These are phyloP conservation scores for Osmerus eperlanus DNA, from an alignment of 2,113 vertebrate species.

Conservation along the genomic window DNA sequence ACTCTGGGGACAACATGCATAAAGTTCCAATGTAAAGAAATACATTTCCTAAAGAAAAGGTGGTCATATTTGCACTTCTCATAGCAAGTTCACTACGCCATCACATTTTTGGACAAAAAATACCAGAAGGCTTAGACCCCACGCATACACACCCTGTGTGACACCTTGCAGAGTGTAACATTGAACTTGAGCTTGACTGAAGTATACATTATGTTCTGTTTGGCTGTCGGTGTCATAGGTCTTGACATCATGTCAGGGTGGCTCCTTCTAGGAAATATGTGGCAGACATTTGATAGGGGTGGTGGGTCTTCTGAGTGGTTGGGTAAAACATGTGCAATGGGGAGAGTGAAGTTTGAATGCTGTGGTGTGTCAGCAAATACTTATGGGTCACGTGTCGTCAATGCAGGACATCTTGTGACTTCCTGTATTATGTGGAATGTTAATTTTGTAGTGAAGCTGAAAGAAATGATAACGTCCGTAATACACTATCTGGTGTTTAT, in stretches of 20 bases:
- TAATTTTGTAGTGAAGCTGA: not conserved
- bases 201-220: no score
- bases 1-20: conserved; percentile 20
- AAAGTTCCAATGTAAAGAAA: conserved; percentile 4
- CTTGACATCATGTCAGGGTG: no score
- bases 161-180: not conserved
- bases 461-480: no score
- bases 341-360: conserved; percentile 3
- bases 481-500: no score
- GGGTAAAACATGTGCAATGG: conserved; percentile 3
- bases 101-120: not conserved
- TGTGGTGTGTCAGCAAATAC: conserved; percentile 22
- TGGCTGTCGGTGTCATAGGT: no score
- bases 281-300: no score
- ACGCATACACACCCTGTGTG: not conserved
- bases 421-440: not conserved
- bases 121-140: not conserved
- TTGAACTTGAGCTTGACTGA: not conserved
- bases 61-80: not conserved
- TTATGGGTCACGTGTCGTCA: conserved; percentile 1
- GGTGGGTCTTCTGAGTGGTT: not conserved
- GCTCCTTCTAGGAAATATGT: no score
- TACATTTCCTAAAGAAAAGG: no score
- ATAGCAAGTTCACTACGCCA: not conserved
- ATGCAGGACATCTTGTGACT: not conserved